phyloP scores from a whole-genome alignment of 2,113 vertebrate genomes.

The Lepisosteus osseus region DNA sequence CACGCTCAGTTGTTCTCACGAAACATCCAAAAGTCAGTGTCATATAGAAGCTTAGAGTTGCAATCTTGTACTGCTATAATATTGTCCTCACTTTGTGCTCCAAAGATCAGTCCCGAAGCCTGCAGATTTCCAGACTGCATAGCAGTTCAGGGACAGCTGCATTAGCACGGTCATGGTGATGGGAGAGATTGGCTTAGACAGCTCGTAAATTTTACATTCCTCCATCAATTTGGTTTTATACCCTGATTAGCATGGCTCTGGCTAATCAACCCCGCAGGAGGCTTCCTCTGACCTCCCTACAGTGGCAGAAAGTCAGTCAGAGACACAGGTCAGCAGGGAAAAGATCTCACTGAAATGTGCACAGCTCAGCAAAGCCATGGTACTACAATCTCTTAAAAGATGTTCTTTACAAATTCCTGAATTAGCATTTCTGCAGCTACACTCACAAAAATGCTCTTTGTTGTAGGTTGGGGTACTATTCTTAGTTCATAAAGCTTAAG shows the following conservation, averaged over 20 bases:
- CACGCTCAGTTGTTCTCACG: too few species aligned
- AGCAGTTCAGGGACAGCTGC: background rate
- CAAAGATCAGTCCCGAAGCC: background rate
- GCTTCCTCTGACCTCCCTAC: background rate
- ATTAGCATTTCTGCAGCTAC: slow-evolving; percentile 46
- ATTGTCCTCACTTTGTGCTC: background rate
- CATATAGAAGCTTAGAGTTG: background rate
- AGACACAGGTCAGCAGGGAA: background rate
- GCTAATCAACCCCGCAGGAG: slow-evolving; percentile 7
- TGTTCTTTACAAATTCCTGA: background rate
- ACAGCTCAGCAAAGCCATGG: slow-evolving; percentile 36
- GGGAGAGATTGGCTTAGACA: background rate
- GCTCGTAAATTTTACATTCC: slow-evolving; percentile 3
- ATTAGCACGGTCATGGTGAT: background rate
- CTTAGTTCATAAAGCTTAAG: slow-evolving; percentile 63
- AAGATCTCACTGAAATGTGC: slow-evolving; percentile 26
- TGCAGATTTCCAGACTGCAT: background rate
- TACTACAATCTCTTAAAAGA: slow-evolving; percentile 33
- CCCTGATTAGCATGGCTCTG: slow-evolving; percentile 3
- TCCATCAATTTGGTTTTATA: slow-evolving; percentile 9
- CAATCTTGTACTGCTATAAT: background rate
- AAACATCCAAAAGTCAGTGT: too few species aligned
- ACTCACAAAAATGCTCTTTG: slow-evolving; percentile 47
- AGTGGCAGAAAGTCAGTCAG: slow-evolving; percentile 1
- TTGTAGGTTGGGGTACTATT: slow-evolving; percentile 45